A percentile compares a stretch with the other conserved stretches of the same genome.
Conservation (phyloP, 2,113 vertebrate species). For the Xiphorhynchus elegans region DNA sequence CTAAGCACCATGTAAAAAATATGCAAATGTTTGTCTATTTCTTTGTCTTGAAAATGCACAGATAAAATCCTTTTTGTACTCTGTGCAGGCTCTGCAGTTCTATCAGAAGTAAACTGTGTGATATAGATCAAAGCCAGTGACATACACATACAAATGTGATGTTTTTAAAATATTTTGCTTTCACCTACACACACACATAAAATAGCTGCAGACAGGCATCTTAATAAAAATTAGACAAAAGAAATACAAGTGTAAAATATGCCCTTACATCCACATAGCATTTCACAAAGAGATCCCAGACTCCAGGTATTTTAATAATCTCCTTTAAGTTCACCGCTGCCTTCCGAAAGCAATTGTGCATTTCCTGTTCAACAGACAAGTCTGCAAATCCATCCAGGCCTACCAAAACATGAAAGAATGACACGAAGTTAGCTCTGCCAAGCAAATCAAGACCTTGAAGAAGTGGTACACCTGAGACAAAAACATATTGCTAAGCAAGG, state of each 20-base stretch:
- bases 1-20: not conserved
- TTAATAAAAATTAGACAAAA: not conserved
- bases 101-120: not conserved
- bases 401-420: conserved; percentile 30
- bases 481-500: not conserved
- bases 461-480: not conserved
- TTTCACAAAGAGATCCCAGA: conserved; percentile 92
- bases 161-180: not conserved
- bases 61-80: not conserved
- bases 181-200: not conserved
- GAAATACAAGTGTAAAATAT: not conserved
- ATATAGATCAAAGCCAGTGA: not conserved
- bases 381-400: conserved; percentile 64
- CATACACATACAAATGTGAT: accelerated
- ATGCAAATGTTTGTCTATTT: not conserved
- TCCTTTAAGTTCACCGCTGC: conserved; percentile 81
- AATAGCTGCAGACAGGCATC: not conserved
- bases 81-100: not conserved
- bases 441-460: not conserved
- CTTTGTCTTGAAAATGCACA: not conserved
- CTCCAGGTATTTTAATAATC: conserved; percentile 83
- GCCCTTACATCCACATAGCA: conserved; percentile 86
- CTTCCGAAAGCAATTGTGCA: conserved; percentile 83
- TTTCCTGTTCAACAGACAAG: conserved; percentile 60
- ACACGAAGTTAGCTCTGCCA: not conserved